These are phyloP conservation scores for Gallirallus australis DNA, from an alignment of 2,797 vertebrate genomes.

Conservation along the genomic window DNA sequence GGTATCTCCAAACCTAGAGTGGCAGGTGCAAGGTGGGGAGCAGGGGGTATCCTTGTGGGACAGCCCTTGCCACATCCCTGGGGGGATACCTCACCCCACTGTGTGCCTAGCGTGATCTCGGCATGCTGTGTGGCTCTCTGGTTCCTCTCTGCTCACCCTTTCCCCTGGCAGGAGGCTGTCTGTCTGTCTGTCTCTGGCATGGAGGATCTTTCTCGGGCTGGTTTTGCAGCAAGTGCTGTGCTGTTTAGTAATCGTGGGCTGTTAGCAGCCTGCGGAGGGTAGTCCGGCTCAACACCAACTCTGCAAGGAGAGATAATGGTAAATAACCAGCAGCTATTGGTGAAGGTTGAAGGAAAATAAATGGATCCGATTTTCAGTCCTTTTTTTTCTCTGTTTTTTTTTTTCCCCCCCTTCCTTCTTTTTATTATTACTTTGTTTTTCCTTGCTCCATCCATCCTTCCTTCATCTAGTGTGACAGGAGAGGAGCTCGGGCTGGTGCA, in stretches of 20 bases:
- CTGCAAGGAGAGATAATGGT: constrained; percentile 49
- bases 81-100: neutral
- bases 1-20: neutral
- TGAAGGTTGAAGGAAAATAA: constrained; percentile 27
- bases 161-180: neutral
- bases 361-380: constrained; percentile 16
- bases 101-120: accelerated
- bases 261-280: constrained; percentile 23
- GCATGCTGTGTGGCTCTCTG: neutral
- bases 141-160: neutral
- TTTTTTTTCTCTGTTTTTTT: neutral
- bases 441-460: neutral
- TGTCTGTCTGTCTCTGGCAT: neutral
- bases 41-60: neutral
- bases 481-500: neutral
- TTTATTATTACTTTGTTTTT: neutral
- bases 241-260: constrained; percentile 27
- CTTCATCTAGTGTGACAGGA: neutral
- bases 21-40: too few species aligned
- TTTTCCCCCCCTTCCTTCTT: too few species aligned
- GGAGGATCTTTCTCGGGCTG: neutral
- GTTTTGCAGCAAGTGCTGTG: neutral
- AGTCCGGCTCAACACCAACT: neutral
- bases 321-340: constrained; percentile 58
- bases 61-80: neutral